These are phyloP conservation scores for Hydrolagus colliei DNA, from an alignment of 2,797 vertebrate genomes.

Conservation along the genomic window DNA sequence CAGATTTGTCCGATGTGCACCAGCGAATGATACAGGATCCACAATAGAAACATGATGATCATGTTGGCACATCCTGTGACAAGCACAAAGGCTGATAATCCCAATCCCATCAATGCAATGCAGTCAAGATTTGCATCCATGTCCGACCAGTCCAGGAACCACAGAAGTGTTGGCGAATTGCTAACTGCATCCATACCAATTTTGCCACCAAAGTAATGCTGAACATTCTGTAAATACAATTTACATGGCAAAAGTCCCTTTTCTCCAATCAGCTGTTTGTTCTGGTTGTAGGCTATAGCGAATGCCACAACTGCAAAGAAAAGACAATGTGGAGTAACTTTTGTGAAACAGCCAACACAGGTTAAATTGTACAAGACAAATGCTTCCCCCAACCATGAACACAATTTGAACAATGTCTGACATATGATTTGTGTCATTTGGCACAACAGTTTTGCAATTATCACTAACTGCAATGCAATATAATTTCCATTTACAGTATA, in stretches of 20 bases:
- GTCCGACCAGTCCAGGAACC: constrained; percentile 79
- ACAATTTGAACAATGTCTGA: neutral
- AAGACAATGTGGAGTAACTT: neutral
- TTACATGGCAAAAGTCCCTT: constrained; percentile 73
- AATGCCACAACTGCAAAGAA: constrained; percentile 73
- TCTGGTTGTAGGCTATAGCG: constrained; percentile 76
- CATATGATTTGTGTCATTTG: neutral
- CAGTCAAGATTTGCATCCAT: constrained; percentile 76
- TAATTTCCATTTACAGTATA: too few species aligned
- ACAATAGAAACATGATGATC: constrained; percentile 76
- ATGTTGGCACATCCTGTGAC: constrained; percentile 76
- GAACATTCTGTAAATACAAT: constrained; percentile 68
- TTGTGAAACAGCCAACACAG: neutral
- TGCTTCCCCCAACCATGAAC: neutral
- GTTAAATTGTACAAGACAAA: neutral
- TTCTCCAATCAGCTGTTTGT: constrained; percentile 85
- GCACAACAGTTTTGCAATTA: too few species aligned
- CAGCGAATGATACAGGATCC: constrained; percentile 84
- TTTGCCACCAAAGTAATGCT: constrained; percentile 70
- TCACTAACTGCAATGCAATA: too few species aligned
- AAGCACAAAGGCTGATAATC: constrained; percentile 63
- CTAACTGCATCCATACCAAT: constrained; percentile 61
- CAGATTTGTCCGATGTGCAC: constrained; percentile 88
- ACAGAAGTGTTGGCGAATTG: constrained; percentile 73
- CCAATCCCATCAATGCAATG: constrained; percentile 69